Conservation (phyloP, 2,888 invertebrate species). For the Parnassius mnemosyne region DNA sequence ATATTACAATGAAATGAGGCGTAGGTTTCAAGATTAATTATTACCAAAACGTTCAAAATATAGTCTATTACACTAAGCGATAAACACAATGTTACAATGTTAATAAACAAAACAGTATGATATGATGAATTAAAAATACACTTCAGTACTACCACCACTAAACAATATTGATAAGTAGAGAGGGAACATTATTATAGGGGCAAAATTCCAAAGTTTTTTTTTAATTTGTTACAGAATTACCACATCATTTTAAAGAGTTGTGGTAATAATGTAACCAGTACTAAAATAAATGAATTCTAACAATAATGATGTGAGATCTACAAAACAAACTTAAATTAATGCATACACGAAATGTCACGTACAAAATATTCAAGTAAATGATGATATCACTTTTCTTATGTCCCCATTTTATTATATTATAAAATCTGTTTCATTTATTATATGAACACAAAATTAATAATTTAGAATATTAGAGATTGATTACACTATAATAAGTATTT, state of each 20-base stretch:
- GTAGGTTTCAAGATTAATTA: constrained; percentile 32
- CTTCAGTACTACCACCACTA: constrained; percentile 29
- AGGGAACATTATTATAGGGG: too few species aligned
- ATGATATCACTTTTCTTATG: background rate
- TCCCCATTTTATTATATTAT: background rate
- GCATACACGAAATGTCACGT: constrained; percentile 1
- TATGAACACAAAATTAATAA: too few species aligned
- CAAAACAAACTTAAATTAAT: constrained; percentile 1
- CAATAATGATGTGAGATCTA: constrained; percentile 20
- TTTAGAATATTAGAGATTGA: too few species aligned
- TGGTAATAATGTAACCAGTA: constrained; percentile 2
- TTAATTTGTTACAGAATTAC: too few species aligned
- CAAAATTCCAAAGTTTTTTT: too few species aligned
- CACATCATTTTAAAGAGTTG: too few species aligned
- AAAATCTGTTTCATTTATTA: background rate
- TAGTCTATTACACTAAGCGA: constrained; percentile 50
- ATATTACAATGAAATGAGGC: constrained; percentile 51
- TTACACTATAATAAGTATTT: too few species aligned
- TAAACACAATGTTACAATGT: constrained; percentile 51
- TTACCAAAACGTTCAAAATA: constrained; percentile 34
- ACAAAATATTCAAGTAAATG: too few species aligned
- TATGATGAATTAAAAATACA: constrained; percentile 37
- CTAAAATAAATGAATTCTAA: constrained; percentile 7
- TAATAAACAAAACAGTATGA: constrained; percentile 41
- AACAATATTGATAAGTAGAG: background rate